phyloP scores from a whole-genome alignment of 2,797 vertebrate genomes.

The Phrynocephalus guinanensis region DNA sequence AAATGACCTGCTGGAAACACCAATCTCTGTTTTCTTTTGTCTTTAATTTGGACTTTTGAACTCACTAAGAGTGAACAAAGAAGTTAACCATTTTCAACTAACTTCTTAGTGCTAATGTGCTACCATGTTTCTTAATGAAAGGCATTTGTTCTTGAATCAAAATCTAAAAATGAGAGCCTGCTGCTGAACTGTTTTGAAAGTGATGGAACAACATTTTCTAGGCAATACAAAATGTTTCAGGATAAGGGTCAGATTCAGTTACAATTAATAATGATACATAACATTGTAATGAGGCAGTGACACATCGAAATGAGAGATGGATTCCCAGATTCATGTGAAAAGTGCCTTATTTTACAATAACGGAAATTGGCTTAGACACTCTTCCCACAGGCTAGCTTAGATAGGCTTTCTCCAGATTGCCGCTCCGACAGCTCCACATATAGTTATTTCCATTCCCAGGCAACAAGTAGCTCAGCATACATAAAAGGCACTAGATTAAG shows the following conservation, averaged over 20 bases:
- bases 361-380: no score
- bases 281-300: not conserved
- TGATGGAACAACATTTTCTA: not conserved
- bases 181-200: not conserved
- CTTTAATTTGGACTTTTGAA: not conserved
- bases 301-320: not conserved
- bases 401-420: no score
- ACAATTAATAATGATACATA: constrained; percentile 1
- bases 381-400: no score
- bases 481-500: no score
- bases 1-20: no score
- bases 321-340: no score
- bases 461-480: no score
- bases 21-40: no score
- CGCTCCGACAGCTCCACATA: no score
- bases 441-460: no score
- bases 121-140: not conserved
- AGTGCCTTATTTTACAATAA: no score
- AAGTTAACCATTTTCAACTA: no score
- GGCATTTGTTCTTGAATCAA: not conserved
- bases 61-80: not conserved
- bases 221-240: not conserved
- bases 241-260: not conserved
- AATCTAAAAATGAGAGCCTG: constrained; percentile 5
- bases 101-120: not conserved